These are phyloP conservation scores for Crambe crambe DNA, from an alignment of 37 sponge, comb jelly and placozoan species.

Conservation along the genomic window DNA sequence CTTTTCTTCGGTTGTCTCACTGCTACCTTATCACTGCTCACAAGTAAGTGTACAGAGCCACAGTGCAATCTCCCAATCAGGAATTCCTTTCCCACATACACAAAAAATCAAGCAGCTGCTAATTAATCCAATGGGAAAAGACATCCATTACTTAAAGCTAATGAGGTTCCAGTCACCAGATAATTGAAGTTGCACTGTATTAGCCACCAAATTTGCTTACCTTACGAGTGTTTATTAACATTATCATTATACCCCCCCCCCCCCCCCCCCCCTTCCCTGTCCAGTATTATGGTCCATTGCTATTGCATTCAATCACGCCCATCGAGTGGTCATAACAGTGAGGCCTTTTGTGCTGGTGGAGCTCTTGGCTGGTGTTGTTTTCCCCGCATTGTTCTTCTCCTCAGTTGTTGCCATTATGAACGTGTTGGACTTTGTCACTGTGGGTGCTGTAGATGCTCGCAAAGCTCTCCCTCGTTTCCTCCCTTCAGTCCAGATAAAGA, in stretches of 20 bases:
- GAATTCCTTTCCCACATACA: background rate
- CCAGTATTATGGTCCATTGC: conserved; percentile 71
- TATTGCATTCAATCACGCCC: conserved; percentile 35
- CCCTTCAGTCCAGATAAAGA: conserved; percentile 19
- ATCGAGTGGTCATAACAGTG: conserved; percentile 4
- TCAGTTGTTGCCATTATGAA: conserved; percentile 25
- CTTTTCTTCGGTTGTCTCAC: conserved; percentile 31
- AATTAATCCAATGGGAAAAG: background rate
- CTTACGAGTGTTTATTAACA: background rate
- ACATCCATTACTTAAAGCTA: background rate
- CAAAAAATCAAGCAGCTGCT: background rate
- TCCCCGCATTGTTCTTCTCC: conserved; percentile 36
- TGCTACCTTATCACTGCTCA: conserved; percentile 7
- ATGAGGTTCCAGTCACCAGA: too few species aligned
- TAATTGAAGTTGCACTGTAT: too few species aligned
- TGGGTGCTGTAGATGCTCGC: conserved; percentile 41
- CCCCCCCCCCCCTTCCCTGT: too few species aligned
- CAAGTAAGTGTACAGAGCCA: conserved; percentile 18
- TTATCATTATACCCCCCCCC: too few species aligned
- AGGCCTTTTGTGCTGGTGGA: conserved; percentile 49
- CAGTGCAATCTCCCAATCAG: background rate
- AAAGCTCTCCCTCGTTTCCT: conserved; percentile 29
- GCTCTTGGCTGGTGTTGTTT: conserved; percentile 35
- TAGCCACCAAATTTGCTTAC: background rate
- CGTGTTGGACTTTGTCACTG: conserved; percentile 55